Base-by-base conservation (phyloP, 2,888 invertebrate species). In the Metopia argyrocephala region DNA sequence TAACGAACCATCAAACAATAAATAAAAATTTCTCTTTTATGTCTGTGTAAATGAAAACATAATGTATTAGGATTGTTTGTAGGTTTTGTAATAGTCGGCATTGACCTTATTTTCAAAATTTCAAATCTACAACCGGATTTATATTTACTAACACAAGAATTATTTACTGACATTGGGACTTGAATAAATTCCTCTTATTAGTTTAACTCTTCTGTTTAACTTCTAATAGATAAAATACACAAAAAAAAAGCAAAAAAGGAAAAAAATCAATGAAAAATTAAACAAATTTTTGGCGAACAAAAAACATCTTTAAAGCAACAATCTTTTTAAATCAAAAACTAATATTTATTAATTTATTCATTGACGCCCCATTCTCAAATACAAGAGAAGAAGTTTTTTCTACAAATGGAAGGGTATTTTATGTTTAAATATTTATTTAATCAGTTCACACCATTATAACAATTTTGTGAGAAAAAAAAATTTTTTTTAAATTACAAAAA, bases 401-500 rank as follows among this genome's bases (percentile, higher is more conserved):
- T 18, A 61, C 45, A 25, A 48, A 38, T 38, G 48, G 25, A 59
- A 57, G 64, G 38, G 38, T 61, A 52, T 23, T 21, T 59, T n/a
- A 28, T 64, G 38, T 38, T 38, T 27, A 54, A 80, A 76, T 80
- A 73, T 80, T 80, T 76, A 46, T 25, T 73, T 59, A 73, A 80
- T 50, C 71, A 73, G 48, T 80, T 80, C 50, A 54, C 80, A 80
- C 62, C 45, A 46, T 45, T n/a, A 46, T 48, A 62, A 75, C 46
- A 50, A 9, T 65, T 61, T 74, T 69, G 15, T 57, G 45, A 12
- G 23, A 52, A 70, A 18, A 52, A 64, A 59, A 62, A n/a, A n/a
- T n/a, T n/a, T n/a, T n/a, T n/a, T n/a, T n/a, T 46, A 20, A 61
- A 78, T 18, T 38, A 38, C 9, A 62, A 4, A 6, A 4, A 15